Percentiles rank a stretch among this genome's conserved stretches.
These are phyloP conservation scores for Balaenoptera acutorostrata DNA, from an alignment of 2,113 vertebrate genomes.

Conservation along the genomic window DNA sequence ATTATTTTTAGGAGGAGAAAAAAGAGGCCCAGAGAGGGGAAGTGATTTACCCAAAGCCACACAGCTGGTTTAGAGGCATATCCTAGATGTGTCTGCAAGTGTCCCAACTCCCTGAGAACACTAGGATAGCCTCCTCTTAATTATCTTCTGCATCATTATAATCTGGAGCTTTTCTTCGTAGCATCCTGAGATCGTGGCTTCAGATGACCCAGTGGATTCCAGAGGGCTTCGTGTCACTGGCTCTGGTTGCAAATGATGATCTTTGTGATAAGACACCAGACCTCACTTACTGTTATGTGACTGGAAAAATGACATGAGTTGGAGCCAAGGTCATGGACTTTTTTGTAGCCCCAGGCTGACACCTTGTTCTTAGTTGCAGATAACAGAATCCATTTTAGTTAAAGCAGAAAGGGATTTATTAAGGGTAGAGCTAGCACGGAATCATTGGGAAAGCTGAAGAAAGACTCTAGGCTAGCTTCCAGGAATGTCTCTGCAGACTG, in stretches of 20 bases:
- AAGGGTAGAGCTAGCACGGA: not conserved
- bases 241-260: not conserved
- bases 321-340: not conserved
- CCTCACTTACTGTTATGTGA: not conserved
- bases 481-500: not conserved
- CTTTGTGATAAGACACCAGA: conserved; percentile 26
- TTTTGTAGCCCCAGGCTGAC: not conserved
- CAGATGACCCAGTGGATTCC: not conserved
- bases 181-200: not conserved
- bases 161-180: not conserved
- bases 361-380: not conserved
- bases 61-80: not conserved
- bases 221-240: not conserved
- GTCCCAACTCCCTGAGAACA: not conserved
- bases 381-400: not conserved
- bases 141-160: not conserved
- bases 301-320: not conserved
- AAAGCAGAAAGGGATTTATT: not conserved
- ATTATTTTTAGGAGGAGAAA: not conserved
- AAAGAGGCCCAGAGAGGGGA: not conserved
- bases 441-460: not conserved
- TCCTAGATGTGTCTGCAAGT: not conserved
- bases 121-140: not conserved
- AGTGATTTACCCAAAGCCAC: not conserved
- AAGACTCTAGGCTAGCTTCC: not conserved